phyloP scores from a whole-genome alignment of 1,140 invertebrate species.

The Dolichoris vasculosae region DNA sequence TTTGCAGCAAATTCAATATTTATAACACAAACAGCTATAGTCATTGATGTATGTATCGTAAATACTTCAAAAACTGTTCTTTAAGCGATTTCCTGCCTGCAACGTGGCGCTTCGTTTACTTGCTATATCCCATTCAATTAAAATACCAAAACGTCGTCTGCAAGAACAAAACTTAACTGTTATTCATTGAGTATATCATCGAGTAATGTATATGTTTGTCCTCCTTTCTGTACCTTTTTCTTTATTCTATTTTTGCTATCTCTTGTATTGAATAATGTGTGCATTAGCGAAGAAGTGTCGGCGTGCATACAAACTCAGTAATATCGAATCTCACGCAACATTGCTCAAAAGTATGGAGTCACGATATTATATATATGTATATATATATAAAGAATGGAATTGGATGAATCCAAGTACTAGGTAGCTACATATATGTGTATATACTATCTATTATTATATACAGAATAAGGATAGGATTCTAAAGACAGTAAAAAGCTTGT shows the following conservation, averaged over 20 bases:
- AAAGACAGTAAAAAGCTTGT: slow-evolving; percentile 53
- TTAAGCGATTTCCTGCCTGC: background rate
- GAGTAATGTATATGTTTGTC: background rate
- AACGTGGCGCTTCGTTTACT: background rate
- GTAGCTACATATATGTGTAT: background rate
- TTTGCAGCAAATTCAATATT: background rate
- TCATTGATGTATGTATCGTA: slow-evolving; percentile 25
- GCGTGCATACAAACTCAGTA: background rate
- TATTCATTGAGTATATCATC: slow-evolving; percentile 10
- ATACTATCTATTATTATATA: background rate
- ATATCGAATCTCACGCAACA: slow-evolving; percentile 10
- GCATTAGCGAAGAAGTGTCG: background rate
- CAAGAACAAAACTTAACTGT: slow-evolving; percentile 48
- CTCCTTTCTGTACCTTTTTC: background rate
- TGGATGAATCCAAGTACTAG: background rate
- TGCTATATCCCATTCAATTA: slow-evolving; percentile 44
- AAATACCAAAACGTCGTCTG: slow-evolving; percentile 45
- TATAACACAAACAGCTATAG: background rate
- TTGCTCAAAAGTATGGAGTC: background rate
- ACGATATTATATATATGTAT: no score
- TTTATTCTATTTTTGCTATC: background rate
- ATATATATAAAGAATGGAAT: background rate
- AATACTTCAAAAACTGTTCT: slow-evolving; percentile 34
- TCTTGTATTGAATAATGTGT: background rate
- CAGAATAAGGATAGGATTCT: background rate